Evolutionary conservation across 1,140 invertebrate species (phyloP), one percentile per base, ranked within the genome.

Genomic region (Notospermus geniculatus): DNA sequence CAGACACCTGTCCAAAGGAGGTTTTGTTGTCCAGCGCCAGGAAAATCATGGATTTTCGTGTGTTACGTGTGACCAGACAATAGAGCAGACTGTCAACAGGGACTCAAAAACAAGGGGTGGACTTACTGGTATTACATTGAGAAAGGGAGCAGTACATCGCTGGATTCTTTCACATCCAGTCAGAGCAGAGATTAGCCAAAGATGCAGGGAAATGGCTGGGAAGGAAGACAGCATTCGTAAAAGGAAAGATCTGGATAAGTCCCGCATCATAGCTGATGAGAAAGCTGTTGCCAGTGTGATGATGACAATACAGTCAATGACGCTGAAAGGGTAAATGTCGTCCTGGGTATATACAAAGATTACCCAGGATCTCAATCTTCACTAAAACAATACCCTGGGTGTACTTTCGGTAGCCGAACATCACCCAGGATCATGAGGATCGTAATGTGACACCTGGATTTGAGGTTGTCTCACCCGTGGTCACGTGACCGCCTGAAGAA

Each of bases 181-280:
- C 45, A 4, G 58, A 32, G 15, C 32, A 30, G 13, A 53, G 23
- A 46, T 46, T 56, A 25, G 56, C 4, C 5, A 30, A 29, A 19
- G 57, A 41, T 36, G 39, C 28, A 36, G 53, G 27, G 43, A 50
- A 17, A 55, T 65, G 41, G 59, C 29, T 23, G 59, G 30, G 17
- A 5, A 17, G 29, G 19, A 22, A 27, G 36, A 53, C 13, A 15
- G 32, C n/a, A 15, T 4, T 4, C 2, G 13, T 15, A 23, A 9
- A n/a, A 5, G 22, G 13, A 30, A 22, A 36, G 25, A 61, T 32
- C 53, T 57, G 0, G 15, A 53, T n/a, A 1, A 15, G 15, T 13
- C 58, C 22, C 27, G 58, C 32, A 65, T 61, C n/a, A 43, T 43
- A 41, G 32, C 13, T n/a, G 59, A 65, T 39, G 59, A 65, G 43